These are phyloP conservation scores for Cepaea hortensis DNA, from an alignment of 2,888 invertebrate species.

Conservation along the genomic window DNA sequence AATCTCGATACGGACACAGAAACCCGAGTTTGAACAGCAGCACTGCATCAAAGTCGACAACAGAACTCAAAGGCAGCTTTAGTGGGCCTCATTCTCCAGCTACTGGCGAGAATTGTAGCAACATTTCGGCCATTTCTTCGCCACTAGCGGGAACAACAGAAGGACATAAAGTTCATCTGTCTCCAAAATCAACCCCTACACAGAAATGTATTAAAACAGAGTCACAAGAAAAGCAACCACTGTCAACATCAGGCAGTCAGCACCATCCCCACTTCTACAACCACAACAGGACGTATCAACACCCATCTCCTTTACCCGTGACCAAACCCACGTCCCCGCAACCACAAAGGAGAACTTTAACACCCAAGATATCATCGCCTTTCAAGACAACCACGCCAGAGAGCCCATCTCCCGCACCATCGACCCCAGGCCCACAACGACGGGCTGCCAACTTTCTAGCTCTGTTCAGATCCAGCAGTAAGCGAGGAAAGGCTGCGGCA, in stretches of 20 bases:
- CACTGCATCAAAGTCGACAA: neutral
- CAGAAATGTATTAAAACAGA: neutral
- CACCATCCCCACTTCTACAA: slow-evolving; percentile 37
- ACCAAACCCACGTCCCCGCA: slow-evolving; percentile 43
- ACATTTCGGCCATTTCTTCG: too few relatives aligned
- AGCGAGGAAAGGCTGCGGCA: neutral
- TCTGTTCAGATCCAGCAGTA: slow-evolving; percentile 31
- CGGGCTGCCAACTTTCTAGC: slow-evolving; percentile 18
- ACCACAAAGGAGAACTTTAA: slow-evolving; percentile 28
- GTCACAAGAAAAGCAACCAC: neutral
- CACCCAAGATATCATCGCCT: slow-evolving; percentile 38
- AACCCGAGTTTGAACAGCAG: too few relatives aligned
- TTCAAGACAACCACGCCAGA: slow-evolving; percentile 37
- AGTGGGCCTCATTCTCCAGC: neutral
- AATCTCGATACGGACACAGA: neutral
- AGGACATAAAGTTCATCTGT: neutral
- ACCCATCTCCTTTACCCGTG: slow-evolving; percentile 1
- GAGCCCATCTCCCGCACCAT: slow-evolving; percentile 30
- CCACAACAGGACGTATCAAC: neutral
- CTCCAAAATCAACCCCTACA: neutral
- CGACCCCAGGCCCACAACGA: slow-evolving; percentile 25
- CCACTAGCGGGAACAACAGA: neutral
- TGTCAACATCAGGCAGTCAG: neutral
- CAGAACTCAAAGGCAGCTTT: neutral
- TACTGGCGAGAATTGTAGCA: too few relatives aligned